Evolutionary conservation across 2,888 invertebrate genomes (phyloP), one percentile per base, ranked within the genome.

Genomic region (Seira musarum): DNA sequence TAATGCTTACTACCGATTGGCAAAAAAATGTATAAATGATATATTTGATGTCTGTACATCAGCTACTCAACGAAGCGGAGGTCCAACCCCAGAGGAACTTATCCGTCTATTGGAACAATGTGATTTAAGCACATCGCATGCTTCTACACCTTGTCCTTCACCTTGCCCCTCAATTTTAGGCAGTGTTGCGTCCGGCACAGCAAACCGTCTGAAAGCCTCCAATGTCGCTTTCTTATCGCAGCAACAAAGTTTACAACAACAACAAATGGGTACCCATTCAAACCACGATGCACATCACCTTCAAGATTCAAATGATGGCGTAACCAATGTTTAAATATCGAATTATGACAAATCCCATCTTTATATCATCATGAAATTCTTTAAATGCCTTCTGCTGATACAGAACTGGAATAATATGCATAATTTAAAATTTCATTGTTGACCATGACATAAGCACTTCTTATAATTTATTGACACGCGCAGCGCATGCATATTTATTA

Each of bases 71-170:
- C 90, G 90, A 1, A 94, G 94, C 84, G 97, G 97, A 83, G 98
- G 98, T n/a, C 98, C 98, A 35, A 93, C 94, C 0, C 93, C 98
- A 1, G 94, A 95, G 88, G 98, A 99, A 90, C 91, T 99, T 82
- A 92, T 99, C 87, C 93, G 94, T 30, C 91, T 98, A 83, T 91
- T 99, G 85, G 97, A 98, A 87, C 96, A 97, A 87, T 98, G 97
- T 90, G 98, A 98, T 89, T 91, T 98, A 84, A 95, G 94, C 88
- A 94, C 93, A 88, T 94, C 94, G 80, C 91, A 93, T 80, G 92
- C 92, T 87, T 93, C 93, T 2, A 94, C 93, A 0, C 96, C 96
- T 82, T 95, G 94, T 86, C 91, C 94, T 85, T 96, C 94, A 76
- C 94, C 93, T 13, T 93, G 93, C 81, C 92, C 93, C 0, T 91